phyloP scores from a whole-genome alignment of 2,797 vertebrate species.

The Sebastiscus albofasciatus region DNA sequence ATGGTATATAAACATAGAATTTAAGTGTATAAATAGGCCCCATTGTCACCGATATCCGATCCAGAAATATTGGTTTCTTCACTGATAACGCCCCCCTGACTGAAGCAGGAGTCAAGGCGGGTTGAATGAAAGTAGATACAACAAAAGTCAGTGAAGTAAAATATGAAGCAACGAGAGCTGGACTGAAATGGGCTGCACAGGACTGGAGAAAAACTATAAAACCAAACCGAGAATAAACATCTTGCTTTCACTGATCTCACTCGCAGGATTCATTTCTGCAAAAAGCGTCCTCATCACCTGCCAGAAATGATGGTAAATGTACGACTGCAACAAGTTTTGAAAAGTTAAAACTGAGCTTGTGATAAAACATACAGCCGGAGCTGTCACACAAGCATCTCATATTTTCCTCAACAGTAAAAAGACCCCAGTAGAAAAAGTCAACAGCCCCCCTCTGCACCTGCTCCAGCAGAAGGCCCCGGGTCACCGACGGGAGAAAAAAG shows the following conservation, averaged over 20 bases:
- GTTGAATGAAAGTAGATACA: not conserved
- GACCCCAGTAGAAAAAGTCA: constrained; percentile 44
- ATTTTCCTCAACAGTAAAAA: constrained; percentile 49
- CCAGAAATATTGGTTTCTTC: not conserved
- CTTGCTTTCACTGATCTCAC: not conserved
- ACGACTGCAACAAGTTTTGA: constrained; percentile 18
- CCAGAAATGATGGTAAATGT: constrained; percentile 21
- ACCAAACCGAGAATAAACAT: not conserved
- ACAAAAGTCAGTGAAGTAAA: not conserved
- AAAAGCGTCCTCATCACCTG: constrained; percentile 13
- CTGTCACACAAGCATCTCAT: constrained; percentile 52
- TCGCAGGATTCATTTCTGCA: not conserved
- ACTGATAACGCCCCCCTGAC: not conserved
- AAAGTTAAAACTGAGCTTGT: constrained; percentile 42
- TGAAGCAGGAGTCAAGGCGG: not conserved
- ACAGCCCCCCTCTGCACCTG: constrained; percentile 60
- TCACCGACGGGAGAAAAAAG: constrained; percentile 56
- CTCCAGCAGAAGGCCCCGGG: constrained; percentile 64
- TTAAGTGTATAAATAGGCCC: no score
- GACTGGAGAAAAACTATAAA: constrained; percentile 4
- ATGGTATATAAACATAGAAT: no score
- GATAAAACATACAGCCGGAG: constrained; percentile 30
- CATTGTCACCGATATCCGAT: no score
- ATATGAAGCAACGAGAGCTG: not conserved
- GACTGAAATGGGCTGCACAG: not conserved